Evolutionary conservation across 64 coral and sea anemone genomes (phyloP).

Genomic region (Acropora tenuis): DNA sequence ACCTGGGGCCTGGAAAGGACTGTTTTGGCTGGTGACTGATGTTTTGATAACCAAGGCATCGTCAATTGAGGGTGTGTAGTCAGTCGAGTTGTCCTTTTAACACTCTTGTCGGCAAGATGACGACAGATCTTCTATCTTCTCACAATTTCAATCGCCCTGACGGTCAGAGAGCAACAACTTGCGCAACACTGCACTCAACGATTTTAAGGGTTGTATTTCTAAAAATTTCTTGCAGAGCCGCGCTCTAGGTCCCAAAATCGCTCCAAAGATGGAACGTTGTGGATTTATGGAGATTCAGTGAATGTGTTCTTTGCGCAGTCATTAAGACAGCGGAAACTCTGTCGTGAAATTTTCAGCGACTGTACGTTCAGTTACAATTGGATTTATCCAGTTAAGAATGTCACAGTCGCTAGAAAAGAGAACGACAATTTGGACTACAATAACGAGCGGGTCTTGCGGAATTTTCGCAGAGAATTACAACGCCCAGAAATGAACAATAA

Average conservation of each 20-base stretch:
- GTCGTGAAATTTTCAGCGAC: slow-evolving; percentile 56
- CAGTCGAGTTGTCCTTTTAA: too few species aligned
- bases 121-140: too few species aligned
- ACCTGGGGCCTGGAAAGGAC: too few species aligned
- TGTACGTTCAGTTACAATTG: slow-evolving; percentile 89
- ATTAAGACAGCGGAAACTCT: slow-evolving; percentile 63
- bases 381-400: slow-evolving; percentile 84
- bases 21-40: too few species aligned
- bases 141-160: too few species aligned
- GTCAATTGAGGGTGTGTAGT: too few species aligned
- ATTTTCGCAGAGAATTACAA: slow-evolving; percentile 50
- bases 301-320: slow-evolving; percentile 82
- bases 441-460: slow-evolving; percentile 59
- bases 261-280: slow-evolving; percentile 53
- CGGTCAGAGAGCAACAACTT: too few species aligned
- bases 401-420: slow-evolving; percentile 62
- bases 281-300: slow-evolving; percentile 80
- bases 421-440: slow-evolving; percentile 78
- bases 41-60: too few species aligned
- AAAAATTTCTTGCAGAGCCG: neutral
- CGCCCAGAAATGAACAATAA: slow-evolving; percentile 52
- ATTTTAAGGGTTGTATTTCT: neutral
- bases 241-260: neutral
- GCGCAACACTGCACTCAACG: too few species aligned
- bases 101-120: too few species aligned